phyloP scores from a whole-genome alignment of 2,888 invertebrate species.

The Rhagophthalmus giganteus region DNA sequence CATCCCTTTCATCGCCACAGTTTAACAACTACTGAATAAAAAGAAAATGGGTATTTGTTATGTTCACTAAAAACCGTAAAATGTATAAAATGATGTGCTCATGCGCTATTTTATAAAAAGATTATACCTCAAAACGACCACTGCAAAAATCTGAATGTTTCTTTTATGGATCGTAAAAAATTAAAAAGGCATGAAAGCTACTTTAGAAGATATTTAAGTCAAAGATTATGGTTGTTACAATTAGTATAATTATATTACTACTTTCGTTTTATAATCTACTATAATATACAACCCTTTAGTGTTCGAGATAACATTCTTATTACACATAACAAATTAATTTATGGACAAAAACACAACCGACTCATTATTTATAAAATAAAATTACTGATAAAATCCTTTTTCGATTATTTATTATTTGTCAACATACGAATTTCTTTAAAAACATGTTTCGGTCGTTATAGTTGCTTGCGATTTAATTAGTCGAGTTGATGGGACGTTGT shows the following conservation, averaged over 20 bases:
- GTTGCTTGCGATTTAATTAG: no score
- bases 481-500: no score
- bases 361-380: no score
- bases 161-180: slow-evolving; percentile 43
- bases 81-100: slow-evolving; percentile 47
- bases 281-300: slow-evolving; percentile 8
- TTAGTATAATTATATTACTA: slow-evolving; percentile 32
- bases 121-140: slow-evolving; percentile 35
- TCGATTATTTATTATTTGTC: no score
- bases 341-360: no score
- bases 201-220: slow-evolving; percentile 37
- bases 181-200: slow-evolving; percentile 39
- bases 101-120: slow-evolving; percentile 49
- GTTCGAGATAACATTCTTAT: slow-evolving; percentile 2
- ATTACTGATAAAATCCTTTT: no score
- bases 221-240: slow-evolving; percentile 40
- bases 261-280: slow-evolving; percentile 10
- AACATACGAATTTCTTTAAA: no score
- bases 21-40: slow-evolving; percentile 41
- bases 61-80: slow-evolving; percentile 42
- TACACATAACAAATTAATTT: no score
- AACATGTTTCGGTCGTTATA: no score
- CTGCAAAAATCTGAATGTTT: slow-evolving; percentile 39
- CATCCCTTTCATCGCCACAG: slow-evolving; percentile 31
- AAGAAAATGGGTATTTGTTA: slow-evolving; percentile 44